Evolutionary conservation across 1,140 invertebrate genomes (phyloP), one percentile per base, ranked within the genome.

Genomic region (Bombus confusus): DNA sequence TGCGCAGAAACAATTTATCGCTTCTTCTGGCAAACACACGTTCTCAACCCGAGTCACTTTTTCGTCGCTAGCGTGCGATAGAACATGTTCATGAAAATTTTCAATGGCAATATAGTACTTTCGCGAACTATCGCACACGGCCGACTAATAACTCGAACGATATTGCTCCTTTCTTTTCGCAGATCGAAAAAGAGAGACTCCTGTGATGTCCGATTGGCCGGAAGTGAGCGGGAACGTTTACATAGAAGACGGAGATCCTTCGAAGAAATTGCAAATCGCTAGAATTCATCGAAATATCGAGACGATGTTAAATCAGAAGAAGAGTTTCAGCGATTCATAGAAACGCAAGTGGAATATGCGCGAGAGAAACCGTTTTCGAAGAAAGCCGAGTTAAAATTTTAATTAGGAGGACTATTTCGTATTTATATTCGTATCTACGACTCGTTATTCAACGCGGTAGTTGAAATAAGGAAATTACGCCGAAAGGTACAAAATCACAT

Each of bases 251-350:
- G 89, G 92, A 62, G 89, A 91, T 81, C 88, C 90, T 66, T 87
- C 91, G 74, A 91, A 89, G 73, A 90, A 86, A 31, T 86, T 91
- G 43, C 91, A 93, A 62, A 92, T 94, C 73, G 89, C 92, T 62
- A 91, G 90, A 73, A 94, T 94, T 86, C 93, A 94, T 72, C 92
- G 92, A 18, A 94, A 94, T 78, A 93, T 94, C 74, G 93, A 94
- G 81, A 94, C 91, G 72, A 94, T 94, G 88, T 91, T 94, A 41
- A 94, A 87, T 81, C 91, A 92, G 78, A 94, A 93, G 64, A 88
- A 87, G 12, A 84, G 71, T 77, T 31, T 37, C 28, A 72, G 18
- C 76, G 83, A 80, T 12, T 80, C 59, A 31, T 74, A 72, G 43
- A 4, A 34, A 31, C 12, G 31, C 5, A 43, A 52, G 22, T 8